phyloP scores from a whole-genome alignment of 2,888 invertebrate genomes.

The Chrysolina haemoptera region DNA sequence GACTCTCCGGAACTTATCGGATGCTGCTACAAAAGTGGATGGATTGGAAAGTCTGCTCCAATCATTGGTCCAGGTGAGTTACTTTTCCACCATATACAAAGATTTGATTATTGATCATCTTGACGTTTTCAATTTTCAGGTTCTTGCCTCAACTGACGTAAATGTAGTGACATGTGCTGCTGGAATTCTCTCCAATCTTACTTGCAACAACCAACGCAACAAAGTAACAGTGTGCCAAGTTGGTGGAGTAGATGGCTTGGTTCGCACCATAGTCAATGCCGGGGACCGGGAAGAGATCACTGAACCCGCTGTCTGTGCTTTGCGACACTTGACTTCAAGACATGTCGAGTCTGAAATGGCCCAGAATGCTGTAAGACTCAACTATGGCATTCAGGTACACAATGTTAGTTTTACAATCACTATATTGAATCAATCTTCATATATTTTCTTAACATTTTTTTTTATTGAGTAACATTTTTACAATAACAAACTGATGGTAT shows the following conservation, averaged over 20 bases:
- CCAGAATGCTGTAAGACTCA: conserved; percentile 95
- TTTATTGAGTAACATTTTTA: no score
- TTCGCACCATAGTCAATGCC: conserved; percentile 93
- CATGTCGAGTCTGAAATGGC: conserved; percentile 98
- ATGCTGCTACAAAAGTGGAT: conserved; percentile 97
- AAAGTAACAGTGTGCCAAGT: conserved; percentile 96
- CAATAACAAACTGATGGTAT: background rate
- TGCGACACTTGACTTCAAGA: conserved; percentile 96
- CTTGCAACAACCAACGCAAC: conserved; percentile 99
- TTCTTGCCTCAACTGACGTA: conserved; percentile 89
- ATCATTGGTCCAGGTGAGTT: conserved; percentile 83
- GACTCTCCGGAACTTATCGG: conserved; percentile 98
- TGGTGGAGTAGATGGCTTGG: conserved; percentile 96
- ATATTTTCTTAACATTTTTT: no score
- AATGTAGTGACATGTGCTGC: conserved; percentile 99
- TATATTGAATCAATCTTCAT: no score
- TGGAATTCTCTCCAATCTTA: conserved; percentile 97
- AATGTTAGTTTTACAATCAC: background rate
- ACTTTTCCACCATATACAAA: background rate
- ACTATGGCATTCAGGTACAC: conserved; percentile 84
- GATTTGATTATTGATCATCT: background rate
- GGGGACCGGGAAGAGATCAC: conserved; percentile 99
- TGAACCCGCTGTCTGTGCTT: conserved; percentile 98
- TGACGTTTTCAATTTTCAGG: conserved; percentile 64
- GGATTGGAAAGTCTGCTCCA: conserved; percentile 89